Conservation (phyloP, 2,797 vertebrate genomes). For the Enteromius trimaculatus region DNA sequence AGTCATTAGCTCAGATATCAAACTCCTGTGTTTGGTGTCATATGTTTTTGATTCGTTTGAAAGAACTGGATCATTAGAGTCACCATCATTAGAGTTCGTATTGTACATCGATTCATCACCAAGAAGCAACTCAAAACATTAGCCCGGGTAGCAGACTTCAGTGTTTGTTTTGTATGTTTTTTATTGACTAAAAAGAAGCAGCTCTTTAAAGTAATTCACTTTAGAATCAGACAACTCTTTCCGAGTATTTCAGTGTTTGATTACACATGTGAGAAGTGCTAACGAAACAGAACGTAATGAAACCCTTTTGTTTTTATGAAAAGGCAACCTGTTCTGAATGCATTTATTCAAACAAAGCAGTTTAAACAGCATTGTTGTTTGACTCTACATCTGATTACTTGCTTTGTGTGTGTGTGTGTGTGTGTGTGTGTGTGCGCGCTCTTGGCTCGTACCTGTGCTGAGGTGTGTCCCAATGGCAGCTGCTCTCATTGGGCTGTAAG, state of each 20-base stretch:
- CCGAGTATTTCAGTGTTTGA: neutral
- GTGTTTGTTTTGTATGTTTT: neutral
- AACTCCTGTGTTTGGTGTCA: no score
- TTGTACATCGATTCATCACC: no score
- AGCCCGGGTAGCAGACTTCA: no score
- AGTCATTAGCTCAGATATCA: neutral
- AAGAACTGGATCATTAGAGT: neutral
- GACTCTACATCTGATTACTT: neutral
- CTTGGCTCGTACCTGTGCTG: constrained; percentile 37
- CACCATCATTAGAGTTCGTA: no score
- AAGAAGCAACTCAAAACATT: no score
- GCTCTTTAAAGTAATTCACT: neutral
- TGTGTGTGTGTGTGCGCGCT: neutral
- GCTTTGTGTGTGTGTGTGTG: neutral
- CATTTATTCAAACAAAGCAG: neutral
- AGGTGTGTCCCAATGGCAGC: constrained; percentile 43
- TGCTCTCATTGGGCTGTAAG: constrained; percentile 43
- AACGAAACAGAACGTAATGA: neutral
- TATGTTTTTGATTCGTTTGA: neutral
- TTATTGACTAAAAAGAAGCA: neutral
- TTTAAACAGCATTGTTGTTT: neutral
- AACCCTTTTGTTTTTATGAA: neutral
- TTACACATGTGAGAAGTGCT: neutral
- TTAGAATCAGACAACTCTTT: neutral
- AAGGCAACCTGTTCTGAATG: neutral